Evolutionary conservation across 2,797 vertebrate genomes (phyloP), one percentile per base, ranked within the genome.

Genomic region (Mallotus villosus): DNA sequence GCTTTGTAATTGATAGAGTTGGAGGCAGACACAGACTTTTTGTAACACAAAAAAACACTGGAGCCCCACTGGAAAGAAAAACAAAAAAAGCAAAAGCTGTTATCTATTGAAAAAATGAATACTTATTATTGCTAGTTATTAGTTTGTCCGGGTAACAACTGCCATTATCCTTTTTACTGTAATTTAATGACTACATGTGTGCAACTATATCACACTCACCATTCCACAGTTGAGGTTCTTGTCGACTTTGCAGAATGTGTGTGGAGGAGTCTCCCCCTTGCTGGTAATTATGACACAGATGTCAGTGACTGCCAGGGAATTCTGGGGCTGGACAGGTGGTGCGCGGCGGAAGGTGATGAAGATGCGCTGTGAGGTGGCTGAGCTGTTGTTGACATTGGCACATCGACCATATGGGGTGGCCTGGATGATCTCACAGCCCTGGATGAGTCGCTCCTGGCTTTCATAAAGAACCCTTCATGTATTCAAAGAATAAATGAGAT

Each of bases 371-470:
- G 97, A 97, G 29, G 89, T 94, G 57, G 95, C 89, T 0, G 96
- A 98, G 90, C 97, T 99, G 89, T 99, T 99, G 92, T 99, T 99
- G 75, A 99, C 95, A n/a, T 99, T 99, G 63, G 97, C 98, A 8
- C 98, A 99, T 60, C 97, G 97, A 67, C 98, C 98, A 0, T 95
- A 99, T 0, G 98, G 98, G 0, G 98, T 99, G 72, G 97, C 96
- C 75, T 96, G 95, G 74, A 99, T 93, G 85, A 98, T 93, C 87
- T 99, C 97, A 0, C 98, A 99, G 84, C 96, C 97, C 66, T 94
- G 90, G 85, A 98, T 97, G 24, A 99, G 82, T 5, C 95, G 93
- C 25, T 99, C 98, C 85, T 99, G 99, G 2, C 96, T 96, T 81
- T 99, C 98, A 37, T 99, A 97, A 2, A 99, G 89, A 73, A 99